Conservation (phyloP, 2,888 invertebrate species). For the Branchinecta sandiegonensis region DNA sequence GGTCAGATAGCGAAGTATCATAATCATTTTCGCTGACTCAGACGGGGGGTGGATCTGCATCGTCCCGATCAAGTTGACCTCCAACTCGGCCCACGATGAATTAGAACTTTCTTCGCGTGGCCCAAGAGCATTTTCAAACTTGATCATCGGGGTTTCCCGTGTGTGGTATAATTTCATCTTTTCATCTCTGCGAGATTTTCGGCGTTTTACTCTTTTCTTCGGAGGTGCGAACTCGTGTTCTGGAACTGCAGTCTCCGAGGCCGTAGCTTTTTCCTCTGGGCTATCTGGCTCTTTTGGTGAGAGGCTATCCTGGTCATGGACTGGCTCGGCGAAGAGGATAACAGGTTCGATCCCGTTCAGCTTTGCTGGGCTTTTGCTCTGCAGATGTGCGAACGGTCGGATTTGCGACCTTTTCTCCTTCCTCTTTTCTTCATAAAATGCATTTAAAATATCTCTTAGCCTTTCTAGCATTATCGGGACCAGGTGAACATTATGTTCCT, state of each 20-base stretch:
- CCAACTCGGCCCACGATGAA: constrained; percentile 82
- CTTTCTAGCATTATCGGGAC: constrained; percentile 77
- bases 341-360: background rate
- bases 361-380: constrained; percentile 5
- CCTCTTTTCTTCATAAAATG: constrained; percentile 37
- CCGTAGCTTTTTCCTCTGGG: constrained; percentile 21
- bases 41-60: constrained; percentile 82
- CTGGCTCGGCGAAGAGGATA: background rate
- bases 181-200: constrained; percentile 3
- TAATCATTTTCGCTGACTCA: constrained; percentile 72
- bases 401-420: constrained; percentile 24
- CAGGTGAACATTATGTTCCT: constrained; percentile 68
- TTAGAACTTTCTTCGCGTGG: constrained; percentile 43
- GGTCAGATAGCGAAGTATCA: constrained; percentile 83
- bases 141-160: background rate
- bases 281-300: no score
- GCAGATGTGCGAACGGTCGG: background rate
- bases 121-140: background rate
- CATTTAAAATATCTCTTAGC: constrained; percentile 54
- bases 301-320: no score
- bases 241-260: constrained; percentile 20
- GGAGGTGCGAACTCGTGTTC: constrained; percentile 24
- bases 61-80: constrained; percentile 66
- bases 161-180: background rate
- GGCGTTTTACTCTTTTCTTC: background rate